Base-by-base conservation (phyloP, 2,888 invertebrate genomes). In the Syrista parreyssii region DNA sequence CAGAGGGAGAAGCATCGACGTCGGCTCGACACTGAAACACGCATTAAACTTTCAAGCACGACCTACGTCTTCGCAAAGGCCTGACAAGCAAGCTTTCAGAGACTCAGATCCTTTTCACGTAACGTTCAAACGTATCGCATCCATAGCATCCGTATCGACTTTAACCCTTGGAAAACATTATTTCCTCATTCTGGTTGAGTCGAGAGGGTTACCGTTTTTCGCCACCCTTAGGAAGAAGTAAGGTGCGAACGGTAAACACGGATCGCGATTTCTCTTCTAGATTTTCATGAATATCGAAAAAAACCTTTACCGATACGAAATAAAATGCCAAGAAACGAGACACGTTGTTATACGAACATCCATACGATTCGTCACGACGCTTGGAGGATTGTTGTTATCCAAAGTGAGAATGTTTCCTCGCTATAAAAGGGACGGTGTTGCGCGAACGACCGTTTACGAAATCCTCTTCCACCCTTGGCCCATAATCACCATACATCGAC, bases 401-500 rank as follows among this genome's bases (percentile, higher is more conserved):
- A 30, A 32, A 32, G 69, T 15, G n/a, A 69, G 30, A 69, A 30
- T 30, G 69, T 74, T 77, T 36, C 12, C 30, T 68, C 73, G 73
- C 77, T 68, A 35, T 77, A 77, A 77, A 68, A 68, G 74, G 11
- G 23, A 30, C 74, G 68, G 73, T 36, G 73, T 72, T 36, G 73
- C 68, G 75, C 73, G 73, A 35, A 75, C 31, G 76, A 73, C 36
- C 30, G 30, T 32, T 30, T n/a, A 32, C 15, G 30, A 15, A 15
- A 40, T 40, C 15, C 40, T 40, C 30, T 30, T 12, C 77, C 74
- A n/a, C 79, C 74, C 55, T 40, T 76, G 40, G 40, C 69, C 75
- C 77, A 74, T 79, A 68, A 77, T 68, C 77, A 40, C 40, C 74
- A 77, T 75, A 34, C 79, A 73, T 32, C 31, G 68, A 72, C 76